Evolutionary conservation across 2,888 invertebrate genomes (phyloP).

Genomic region (Anagyrus pseudococci): DNA sequence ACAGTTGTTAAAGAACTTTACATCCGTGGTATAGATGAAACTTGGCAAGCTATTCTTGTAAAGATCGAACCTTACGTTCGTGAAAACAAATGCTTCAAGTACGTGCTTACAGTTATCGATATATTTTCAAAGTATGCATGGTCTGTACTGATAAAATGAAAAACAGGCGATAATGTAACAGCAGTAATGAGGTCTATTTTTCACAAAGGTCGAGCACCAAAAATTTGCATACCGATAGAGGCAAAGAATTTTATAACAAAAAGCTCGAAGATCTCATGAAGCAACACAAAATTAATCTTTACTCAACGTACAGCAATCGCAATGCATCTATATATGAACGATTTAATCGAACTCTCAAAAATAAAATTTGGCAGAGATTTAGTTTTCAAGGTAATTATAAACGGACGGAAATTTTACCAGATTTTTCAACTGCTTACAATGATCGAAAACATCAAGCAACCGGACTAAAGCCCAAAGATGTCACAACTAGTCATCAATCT

Average conservation of each 20-base stretch:
- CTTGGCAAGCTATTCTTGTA: too few species aligned
- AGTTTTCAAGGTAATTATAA: constrained; percentile 41
- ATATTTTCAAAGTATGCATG: not conserved
- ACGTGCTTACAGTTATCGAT: not conserved
- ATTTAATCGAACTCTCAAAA: not conserved
- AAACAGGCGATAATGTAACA: not conserved
- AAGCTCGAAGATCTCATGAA: not conserved
- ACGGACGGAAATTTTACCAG: constrained; percentile 37
- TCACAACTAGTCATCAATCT: not conserved
- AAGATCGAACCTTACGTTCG: not conserved
- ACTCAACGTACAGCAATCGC: not conserved
- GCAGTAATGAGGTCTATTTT: not conserved
- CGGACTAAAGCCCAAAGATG: not conserved
- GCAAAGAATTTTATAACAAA: not conserved
- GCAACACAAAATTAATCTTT: not conserved
- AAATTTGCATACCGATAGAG: not conserved
- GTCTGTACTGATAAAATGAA: not conserved
- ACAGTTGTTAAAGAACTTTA: too few species aligned
- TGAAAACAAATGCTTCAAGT: not conserved
- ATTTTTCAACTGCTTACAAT: constrained; percentile 41
- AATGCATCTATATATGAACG: not conserved
- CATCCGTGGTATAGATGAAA: too few species aligned
- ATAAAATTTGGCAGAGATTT: constrained; percentile 44
- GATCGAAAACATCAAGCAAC: constrained; percentile 11
- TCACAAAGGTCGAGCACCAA: not conserved